Percentiles rank a stretch among this genome's conserved stretches.
These are phyloP conservation scores for Pocillopora grandis DNA, from an alignment of 92 coral and sea anemone species.

Conservation along the genomic window DNA sequence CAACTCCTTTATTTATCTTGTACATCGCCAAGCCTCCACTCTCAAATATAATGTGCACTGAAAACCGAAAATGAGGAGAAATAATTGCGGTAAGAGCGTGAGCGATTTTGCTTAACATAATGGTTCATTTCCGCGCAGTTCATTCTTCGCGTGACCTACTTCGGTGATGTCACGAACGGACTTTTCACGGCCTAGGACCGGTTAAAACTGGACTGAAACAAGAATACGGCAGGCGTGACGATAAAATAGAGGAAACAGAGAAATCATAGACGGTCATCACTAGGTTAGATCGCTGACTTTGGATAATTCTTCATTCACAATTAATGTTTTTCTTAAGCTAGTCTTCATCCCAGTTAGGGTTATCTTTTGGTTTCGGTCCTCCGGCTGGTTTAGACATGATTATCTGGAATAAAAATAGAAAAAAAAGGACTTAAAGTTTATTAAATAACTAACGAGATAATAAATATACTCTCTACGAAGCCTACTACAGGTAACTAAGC, in stretches of 20 bases:
- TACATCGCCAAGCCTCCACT: background rate
- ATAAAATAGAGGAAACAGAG: background rate
- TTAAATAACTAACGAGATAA: too few relatives aligned
- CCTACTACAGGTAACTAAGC: too few relatives aligned
- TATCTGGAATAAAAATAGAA: conserved; percentile 51
- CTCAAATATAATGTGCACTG: background rate
- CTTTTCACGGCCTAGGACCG: background rate
- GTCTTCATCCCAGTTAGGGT: conserved; percentile 90
- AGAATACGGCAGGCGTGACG: background rate
- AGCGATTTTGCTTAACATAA: background rate
- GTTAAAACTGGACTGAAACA: background rate
- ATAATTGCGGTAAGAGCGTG: background rate
- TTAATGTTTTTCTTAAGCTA: conserved; percentile 17
- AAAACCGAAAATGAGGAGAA: background rate
- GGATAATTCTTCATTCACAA: background rate
- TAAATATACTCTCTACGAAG: too few relatives aligned
- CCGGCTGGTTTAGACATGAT: conserved; percentile 99
- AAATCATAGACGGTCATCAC: background rate
- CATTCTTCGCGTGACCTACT: background rate
- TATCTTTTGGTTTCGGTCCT: conserved; percentile 92
- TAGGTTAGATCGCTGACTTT: background rate
- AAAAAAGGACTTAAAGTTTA: background rate
- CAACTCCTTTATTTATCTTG: background rate
- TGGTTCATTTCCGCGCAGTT: background rate
- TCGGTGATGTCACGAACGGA: too few relatives aligned